These are phyloP conservation scores for Palythoa caribaeorum DNA, from an alignment of 92 coral and sea anemone species.

Conservation along the genomic window DNA sequence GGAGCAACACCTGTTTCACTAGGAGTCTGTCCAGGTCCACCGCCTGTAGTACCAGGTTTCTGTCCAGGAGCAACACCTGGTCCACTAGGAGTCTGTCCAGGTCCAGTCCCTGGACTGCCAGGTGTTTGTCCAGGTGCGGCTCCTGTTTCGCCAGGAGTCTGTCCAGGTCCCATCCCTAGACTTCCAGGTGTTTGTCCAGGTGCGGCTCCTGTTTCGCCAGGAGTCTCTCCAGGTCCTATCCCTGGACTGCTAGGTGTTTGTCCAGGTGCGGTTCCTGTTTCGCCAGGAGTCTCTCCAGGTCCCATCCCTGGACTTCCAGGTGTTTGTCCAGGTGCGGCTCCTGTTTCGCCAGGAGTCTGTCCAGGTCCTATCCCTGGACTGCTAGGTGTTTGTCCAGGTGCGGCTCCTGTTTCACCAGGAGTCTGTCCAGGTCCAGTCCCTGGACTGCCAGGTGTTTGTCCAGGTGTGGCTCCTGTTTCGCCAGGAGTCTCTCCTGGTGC, in stretches of 20 bases:
- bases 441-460: background rate
- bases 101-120: background rate
- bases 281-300: background rate
- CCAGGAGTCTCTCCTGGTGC: constrained; percentile 15
- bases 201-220: background rate
- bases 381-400: constrained; percentile 21
- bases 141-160: constrained; percentile 31
- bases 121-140: constrained; percentile 25
- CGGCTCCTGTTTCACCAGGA: background rate
- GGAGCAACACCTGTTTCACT: background rate
- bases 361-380: background rate
- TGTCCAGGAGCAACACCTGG: constrained; percentile 37
- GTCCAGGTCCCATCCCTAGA: background rate
- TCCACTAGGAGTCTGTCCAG: constrained; percentile 20
- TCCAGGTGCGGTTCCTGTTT: background rate
- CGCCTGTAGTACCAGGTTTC: background rate
- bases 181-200: constrained; percentile 38
- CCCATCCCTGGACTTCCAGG: background rate
- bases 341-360: background rate
- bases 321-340: background rate
- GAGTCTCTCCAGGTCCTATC: background rate
- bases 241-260: background rate
- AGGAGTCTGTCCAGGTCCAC: constrained; percentile 1
- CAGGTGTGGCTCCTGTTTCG: background rate
- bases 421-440: constrained; percentile 1